Evolutionary conservation across 2,888 invertebrate genomes (phyloP).

Genomic region (Mylabris sibirica): DNA sequence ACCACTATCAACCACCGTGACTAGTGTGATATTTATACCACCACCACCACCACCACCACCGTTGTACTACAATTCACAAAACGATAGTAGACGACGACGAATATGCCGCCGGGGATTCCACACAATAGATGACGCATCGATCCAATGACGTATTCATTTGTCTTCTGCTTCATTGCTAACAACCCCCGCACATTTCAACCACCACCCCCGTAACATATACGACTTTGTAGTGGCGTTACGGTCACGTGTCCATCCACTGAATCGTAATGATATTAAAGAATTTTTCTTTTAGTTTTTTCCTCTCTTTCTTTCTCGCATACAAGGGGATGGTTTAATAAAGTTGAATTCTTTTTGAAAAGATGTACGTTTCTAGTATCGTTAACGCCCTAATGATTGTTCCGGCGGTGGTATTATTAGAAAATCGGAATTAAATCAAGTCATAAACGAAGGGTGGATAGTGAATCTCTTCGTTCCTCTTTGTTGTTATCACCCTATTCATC

Average conservation of each 20-base stretch:
- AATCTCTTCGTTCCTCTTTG: not conserved
- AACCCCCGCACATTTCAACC: conserved; percentile 18
- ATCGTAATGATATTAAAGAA: not conserved
- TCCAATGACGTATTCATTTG: conserved; percentile 58
- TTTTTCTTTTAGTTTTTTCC: not conserved
- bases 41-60: conserved; percentile 19
- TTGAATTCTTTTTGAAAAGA: not conserved
- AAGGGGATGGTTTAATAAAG: not conserved
- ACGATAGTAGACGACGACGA: conserved; percentile 40
- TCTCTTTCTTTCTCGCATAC: not conserved
- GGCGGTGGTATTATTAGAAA: conserved; percentile 9
- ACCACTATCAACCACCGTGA: conserved; percentile 14
- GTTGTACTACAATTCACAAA: conserved; percentile 36
- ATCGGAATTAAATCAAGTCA: conserved; percentile 6
- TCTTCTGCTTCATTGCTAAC: conserved; percentile 52
- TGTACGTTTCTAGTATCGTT: not conserved
- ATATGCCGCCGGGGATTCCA: conserved; percentile 51
- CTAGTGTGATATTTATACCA: conserved; percentile 5
- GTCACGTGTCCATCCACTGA: conserved; percentile 2
- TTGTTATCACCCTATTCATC: conserved; percentile 6
- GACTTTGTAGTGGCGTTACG: not conserved
- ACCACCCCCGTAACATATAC: conserved; percentile 12
- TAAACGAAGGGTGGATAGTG: not conserved
- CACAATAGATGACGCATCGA: conserved; percentile 58
- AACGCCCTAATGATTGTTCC: conserved; percentile 12